A percentile compares a stretch with the other conserved stretches of the same genome.
Evolutionary conservation across 2,797 vertebrate genomes (phyloP).

Genomic region (Poeciliopsis infans): DNA sequence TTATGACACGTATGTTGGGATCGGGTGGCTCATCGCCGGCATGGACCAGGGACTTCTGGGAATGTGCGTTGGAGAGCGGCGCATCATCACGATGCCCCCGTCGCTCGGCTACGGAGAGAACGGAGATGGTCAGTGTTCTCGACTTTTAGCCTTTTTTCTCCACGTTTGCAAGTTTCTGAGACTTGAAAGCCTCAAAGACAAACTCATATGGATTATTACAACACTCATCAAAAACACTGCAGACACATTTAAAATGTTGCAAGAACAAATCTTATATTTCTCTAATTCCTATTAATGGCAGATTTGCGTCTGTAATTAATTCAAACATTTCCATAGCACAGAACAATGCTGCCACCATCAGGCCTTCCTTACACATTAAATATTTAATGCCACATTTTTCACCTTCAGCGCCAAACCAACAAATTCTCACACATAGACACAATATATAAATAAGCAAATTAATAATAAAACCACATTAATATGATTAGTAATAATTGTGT

Average conservation of each 20-base stretch:
- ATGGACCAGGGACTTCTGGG: constrained; percentile 98
- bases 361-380: background rate
- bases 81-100: constrained; percentile 92
- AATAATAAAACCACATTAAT: background rate
- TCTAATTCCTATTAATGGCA: background rate
- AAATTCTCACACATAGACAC: background rate
- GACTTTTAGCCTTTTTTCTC: background rate
- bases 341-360: no score
- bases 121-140: constrained; percentile 87
- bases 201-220: background rate
- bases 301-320: background rate
- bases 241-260: background rate
- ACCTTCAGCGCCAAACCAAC: background rate
- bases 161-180: background rate
- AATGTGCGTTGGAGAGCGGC: constrained; percentile 95
- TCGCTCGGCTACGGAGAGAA: constrained; percentile 95
- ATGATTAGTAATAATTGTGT: background rate
- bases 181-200: background rate
- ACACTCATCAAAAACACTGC: background rate
- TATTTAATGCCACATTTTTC: background rate
- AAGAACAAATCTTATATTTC: background rate
- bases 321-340: no score
- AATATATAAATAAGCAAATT: background rate
- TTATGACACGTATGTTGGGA: constrained; percentile 96
- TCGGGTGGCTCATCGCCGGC: constrained; percentile 98